Evolutionary conservation across 2,797 vertebrate species (phyloP).

Genomic region (Coccyzus lansbergi): DNA sequence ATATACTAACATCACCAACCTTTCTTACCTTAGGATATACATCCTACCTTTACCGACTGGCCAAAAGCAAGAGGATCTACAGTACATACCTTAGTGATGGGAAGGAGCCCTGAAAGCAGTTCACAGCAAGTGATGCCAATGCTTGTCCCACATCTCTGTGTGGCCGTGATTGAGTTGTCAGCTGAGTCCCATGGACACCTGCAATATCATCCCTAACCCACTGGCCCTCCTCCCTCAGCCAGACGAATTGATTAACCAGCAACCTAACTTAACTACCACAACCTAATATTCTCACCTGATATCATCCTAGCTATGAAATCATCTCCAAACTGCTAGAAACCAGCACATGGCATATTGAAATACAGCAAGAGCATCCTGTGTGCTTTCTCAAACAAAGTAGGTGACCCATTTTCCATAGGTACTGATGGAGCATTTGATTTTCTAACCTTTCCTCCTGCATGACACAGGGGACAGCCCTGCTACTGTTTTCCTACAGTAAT

Average conservation of each 20-base stretch:
- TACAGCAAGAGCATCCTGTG: background rate
- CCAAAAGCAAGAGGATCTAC: background rate
- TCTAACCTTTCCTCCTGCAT: background rate
- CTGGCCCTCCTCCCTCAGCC: background rate
- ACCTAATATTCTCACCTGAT: fast-evolving
- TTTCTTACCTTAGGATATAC: background rate
- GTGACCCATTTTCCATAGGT: background rate
- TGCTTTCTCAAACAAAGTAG: background rate
- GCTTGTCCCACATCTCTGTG: fast-evolving
- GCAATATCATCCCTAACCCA: fast-evolving
- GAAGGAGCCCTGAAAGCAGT: background rate
- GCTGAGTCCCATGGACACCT: background rate
- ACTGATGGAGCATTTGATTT: background rate
- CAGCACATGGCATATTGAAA: background rate
- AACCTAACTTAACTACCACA: background rate
- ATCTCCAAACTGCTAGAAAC: background rate
- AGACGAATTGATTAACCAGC: background rate
- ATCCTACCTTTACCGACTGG: background rate
- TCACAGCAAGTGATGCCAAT: background rate
- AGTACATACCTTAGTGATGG: background rate
- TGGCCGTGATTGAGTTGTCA: background rate
- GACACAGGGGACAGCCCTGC: background rate
- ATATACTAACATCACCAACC: background rate
- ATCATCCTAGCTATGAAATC: background rate
- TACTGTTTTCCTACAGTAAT: fast-evolving